phyloP scores from a whole-genome alignment of 1,140 invertebrate genomes.

The Thaumatotibia leucotreta region DNA sequence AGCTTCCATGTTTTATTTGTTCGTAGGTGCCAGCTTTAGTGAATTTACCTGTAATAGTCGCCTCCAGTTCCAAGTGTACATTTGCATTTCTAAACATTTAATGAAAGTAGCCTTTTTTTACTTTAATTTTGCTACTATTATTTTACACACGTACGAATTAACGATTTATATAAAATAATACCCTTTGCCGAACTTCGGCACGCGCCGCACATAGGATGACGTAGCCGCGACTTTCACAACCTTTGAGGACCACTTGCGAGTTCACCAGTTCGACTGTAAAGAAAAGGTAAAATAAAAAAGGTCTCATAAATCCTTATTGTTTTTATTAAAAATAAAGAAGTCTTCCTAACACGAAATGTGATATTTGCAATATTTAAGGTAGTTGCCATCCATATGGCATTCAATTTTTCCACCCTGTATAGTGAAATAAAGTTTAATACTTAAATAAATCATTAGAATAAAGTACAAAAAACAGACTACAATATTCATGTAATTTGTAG shows the following conservation, averaged over 20 bases:
- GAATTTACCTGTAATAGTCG: too few species aligned
- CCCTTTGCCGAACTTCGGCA: conserved; percentile 92
- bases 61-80: too few species aligned
- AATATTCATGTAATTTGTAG: neutral
- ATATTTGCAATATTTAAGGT: too few species aligned
- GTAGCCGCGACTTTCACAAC: conserved; percentile 97
- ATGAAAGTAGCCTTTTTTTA: too few species aligned
- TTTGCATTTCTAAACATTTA: too few species aligned
- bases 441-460: neutral
- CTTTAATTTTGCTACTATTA: too few species aligned
- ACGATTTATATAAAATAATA: neutral
- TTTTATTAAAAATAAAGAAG: neutral
- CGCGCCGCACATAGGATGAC: conserved; percentile 97
- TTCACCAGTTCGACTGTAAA: conserved; percentile 93
- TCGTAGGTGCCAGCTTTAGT: too few species aligned
- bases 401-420: too few species aligned
- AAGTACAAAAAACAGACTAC: neutral
- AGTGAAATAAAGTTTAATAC: too few species aligned
- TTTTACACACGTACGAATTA: too few species aligned
- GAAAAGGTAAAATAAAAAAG: neutral
- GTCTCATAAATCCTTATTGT: neutral
- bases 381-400: too few species aligned
- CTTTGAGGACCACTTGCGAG: conserved; percentile 96
- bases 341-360: neutral
- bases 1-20: too few species aligned